These are phyloP conservation scores for Erebia aethiops DNA, from an alignment of 2,888 invertebrate species.

Conservation along the genomic window DNA sequence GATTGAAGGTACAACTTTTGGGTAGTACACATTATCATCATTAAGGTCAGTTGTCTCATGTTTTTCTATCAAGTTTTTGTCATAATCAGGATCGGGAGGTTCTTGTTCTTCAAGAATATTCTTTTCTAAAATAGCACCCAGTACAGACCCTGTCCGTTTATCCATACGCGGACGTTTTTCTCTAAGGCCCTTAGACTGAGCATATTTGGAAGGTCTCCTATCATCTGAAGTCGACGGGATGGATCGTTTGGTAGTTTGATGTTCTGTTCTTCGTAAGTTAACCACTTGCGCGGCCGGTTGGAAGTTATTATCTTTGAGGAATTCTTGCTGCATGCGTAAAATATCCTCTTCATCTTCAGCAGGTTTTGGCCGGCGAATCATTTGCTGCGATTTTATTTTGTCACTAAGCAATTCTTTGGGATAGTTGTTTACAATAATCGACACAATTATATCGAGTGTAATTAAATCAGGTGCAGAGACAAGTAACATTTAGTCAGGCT, in stretches of 20 bases:
- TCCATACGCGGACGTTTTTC: constrained; percentile 70
- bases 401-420: neutral
- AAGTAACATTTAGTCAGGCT: no score
- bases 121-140: constrained; percentile 68
- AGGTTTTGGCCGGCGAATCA: constrained; percentile 86
- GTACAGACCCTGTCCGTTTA: constrained; percentile 43
- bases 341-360: constrained; percentile 89
- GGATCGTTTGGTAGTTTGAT: constrained; percentile 52
- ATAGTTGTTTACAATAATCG: no score
- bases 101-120: constrained; percentile 47
- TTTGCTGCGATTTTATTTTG: constrained; percentile 47
- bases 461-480: no score
- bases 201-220: constrained; percentile 72
- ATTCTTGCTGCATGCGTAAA: constrained; percentile 88
- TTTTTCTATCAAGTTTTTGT: constrained; percentile 45
- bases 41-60: constrained; percentile 43
- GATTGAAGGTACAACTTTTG: constrained; percentile 68
- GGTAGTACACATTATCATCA: constrained; percentile 75
- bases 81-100: constrained; percentile 54
- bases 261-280: constrained; percentile 62
- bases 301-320: constrained; percentile 80
- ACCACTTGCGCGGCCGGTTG: constrained; percentile 85
- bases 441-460: no score
- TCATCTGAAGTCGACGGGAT: constrained; percentile 41
- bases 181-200: constrained; percentile 64